Evolutionary conservation across 2,113 vertebrate species (phyloP).

Genomic region (Haliaeetus leucogaster): DNA sequence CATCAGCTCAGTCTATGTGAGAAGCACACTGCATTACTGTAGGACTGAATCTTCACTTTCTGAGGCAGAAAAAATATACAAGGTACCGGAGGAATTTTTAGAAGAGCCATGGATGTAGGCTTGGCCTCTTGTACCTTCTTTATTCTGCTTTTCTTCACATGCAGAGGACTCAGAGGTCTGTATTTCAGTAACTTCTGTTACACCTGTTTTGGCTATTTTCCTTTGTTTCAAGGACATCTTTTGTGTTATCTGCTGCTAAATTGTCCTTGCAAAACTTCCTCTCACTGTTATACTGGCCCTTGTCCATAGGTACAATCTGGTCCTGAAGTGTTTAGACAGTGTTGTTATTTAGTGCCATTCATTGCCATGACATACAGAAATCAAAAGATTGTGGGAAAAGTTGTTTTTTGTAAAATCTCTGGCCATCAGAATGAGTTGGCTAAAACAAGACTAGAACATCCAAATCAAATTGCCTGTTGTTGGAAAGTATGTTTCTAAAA

Average conservation of each 20-base stretch:
- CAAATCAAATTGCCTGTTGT: not conserved
- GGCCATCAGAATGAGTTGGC: not conserved
- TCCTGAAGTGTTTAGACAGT: not conserved
- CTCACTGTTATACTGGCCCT: not conserved
- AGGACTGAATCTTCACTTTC: not conserved
- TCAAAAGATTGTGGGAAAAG: not conserved
- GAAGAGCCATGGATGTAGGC: not conserved
- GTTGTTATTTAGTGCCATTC: not conserved
- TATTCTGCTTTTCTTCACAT: not conserved
- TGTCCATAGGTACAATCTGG: not conserved
- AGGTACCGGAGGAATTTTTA: not conserved
- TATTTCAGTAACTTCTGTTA: not conserved
- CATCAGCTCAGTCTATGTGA: not conserved
- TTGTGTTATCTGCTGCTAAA: not conserved
- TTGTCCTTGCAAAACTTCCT: not conserved
- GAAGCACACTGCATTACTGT: not conserved
- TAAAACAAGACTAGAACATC: not conserved
- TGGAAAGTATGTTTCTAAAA: not conserved
- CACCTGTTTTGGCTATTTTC: not conserved
- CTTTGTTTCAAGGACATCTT: not conserved
- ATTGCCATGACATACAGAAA: not conserved
- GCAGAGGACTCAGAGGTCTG: not conserved
- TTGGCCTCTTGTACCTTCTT: not conserved
- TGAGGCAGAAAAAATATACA: not conserved
- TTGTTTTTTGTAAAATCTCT: not conserved